Base-by-base conservation (phyloP, 1,140 invertebrate genomes). In the Camponotus floridanus region DNA sequence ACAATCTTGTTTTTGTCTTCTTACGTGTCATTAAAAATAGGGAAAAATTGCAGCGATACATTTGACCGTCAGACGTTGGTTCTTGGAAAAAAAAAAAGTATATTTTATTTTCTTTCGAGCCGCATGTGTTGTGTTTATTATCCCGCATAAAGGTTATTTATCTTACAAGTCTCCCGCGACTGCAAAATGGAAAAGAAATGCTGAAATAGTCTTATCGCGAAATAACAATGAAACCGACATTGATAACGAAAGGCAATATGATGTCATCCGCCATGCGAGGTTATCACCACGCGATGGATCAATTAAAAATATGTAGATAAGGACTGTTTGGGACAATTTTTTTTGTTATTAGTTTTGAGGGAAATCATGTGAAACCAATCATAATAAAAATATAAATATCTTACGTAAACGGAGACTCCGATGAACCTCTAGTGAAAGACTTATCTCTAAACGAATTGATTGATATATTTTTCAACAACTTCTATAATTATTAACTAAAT, bases 171-270 rank as follows among this genome's bases (percentile, higher is more conserved):
- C 13, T 31, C 18, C 48, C 26, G 13, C 21, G 21, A 80, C 48
- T 59, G 48, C 5, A 36, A 57, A n/a, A 59, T 62, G 11, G 8
- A 15, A 74, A 71, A 65, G 26, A 33, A 68, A 73, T 2, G 15
- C 57, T 61, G 39, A 73, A 83, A 48, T 74, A 62, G 13, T 11
- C 26, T 74, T 48, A 83, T 61, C 68, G 39, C 8, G 8, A 59
- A 73, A 73, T 81, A 74, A 83, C 55, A 74, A 83, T 62, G 55
- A 74, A 74, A 83, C 39, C 15, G 39, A 48, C 21, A 74, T 73
- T 21, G 68, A 61, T 83, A 83, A 61, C 55, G 18, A 42, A 59
- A 73, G 15, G 13, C 79, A 45, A 15, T 73, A 21, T 33, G 36
- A 71, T 83, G 55, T 83, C 31, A 57, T 13, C 6, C 21, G n/a